Evolutionary conservation across 2,888 invertebrate species (phyloP).

Genomic region (Stenodema calcarata): DNA sequence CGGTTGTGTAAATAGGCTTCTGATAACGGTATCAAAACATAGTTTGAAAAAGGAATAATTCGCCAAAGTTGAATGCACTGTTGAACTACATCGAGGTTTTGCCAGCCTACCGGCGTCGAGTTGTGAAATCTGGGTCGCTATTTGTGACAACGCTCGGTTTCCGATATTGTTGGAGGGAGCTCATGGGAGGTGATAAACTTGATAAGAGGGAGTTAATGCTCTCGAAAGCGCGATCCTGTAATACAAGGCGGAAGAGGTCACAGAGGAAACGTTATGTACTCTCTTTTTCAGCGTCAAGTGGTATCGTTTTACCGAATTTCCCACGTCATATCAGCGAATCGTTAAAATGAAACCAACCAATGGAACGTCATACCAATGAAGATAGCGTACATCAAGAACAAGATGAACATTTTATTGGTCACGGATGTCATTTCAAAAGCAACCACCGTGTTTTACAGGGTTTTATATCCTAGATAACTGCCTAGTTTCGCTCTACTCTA

Average conservation of each 20-base stretch:
- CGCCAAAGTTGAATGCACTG: constrained; percentile 22
- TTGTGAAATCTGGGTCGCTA: constrained; percentile 36
- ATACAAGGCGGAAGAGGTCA: not conserved
- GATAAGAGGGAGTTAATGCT: not conserved
- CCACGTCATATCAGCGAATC: not conserved
- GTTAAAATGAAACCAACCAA: not conserved
- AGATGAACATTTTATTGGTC: not conserved
- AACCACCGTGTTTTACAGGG: too few relatives aligned
- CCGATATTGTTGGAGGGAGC: constrained; percentile 14
- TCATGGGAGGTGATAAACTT: not conserved
- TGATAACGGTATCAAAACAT: not conserved
- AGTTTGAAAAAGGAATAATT: not conserved
- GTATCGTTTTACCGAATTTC: not conserved
- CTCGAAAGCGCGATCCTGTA: not conserved
- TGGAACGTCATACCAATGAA: not conserved
- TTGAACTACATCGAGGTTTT: not conserved
- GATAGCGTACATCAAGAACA: not conserved
- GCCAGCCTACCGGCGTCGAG: not conserved
- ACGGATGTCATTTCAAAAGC: not conserved
- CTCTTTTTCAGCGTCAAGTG: not conserved
- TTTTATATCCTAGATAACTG: too few relatives aligned
- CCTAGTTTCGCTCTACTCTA: too few relatives aligned
- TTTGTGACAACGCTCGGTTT: constrained; percentile 11
- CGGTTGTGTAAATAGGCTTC: constrained; percentile 16
- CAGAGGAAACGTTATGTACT: not conserved